Evolutionary conservation across 1,140 invertebrate genomes (phyloP), one percentile per base, ranked within the genome.

Genomic region (Pseudomyrmex gracilis): DNA sequence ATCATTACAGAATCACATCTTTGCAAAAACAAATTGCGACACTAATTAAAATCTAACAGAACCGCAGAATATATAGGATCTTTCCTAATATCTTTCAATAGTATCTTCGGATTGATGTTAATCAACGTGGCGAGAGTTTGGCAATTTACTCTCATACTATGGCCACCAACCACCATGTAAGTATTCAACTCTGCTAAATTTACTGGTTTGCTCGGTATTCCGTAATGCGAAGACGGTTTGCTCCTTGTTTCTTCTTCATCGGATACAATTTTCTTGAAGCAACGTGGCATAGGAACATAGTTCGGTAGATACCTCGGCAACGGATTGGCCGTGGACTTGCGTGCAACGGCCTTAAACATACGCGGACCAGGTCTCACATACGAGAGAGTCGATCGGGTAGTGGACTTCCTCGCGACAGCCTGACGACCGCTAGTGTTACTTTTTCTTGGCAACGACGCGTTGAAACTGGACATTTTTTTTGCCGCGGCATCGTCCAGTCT

Each of bases 331-430:
- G 92, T 94, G 0, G 93, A 94, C 61, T 94, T 94, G 43, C 93
- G 90, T 0, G 94, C 94, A 0, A 94, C 93, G 0, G 93, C 86
- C 55, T 93, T 94, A 5, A 87, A 61, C 8, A 88, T 10, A 10
- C 89, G 90, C 0, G 82, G 74, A 0, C 86, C 70, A 0, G 82
- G 58, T 47, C 20, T 7, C 9, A 45, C 45, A 0, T 45, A 10
- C 4, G 60, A 34, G 2, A 88, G 1, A 2, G 58, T 3, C 22
- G 87, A 86, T 43, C 90, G 93, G 0, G 93, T 90, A 0, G 93
- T 94, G 0, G 94, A 94, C 70, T 94, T 94, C 12, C 83, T 92
- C 0, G 94, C 94, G 4, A 94, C 90, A 0, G 84, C 84, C 3
- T 73, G 53, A 45, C 3, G 55, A 49, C n/a, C 2, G 8, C 63